phyloP scores from a whole-genome alignment of 2,797 vertebrate genomes.

The Coregonus sp. region DNA sequence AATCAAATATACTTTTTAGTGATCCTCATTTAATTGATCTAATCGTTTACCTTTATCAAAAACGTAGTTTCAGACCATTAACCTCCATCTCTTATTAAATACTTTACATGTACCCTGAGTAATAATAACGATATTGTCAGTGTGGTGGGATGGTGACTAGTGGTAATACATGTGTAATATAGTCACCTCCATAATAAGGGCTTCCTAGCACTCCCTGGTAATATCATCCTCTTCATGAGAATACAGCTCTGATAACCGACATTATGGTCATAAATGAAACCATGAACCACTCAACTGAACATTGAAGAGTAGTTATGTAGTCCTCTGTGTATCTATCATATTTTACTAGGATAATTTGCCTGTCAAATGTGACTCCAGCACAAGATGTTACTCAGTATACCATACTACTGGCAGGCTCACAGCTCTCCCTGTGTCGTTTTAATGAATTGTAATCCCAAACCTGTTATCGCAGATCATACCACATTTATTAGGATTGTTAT shows the following conservation, averaged over 20 bases:
- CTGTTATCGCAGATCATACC: conserved; percentile 65
- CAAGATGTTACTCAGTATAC: neutral
- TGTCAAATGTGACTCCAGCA: neutral
- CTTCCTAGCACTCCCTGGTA: neutral
- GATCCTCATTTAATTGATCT: neutral
- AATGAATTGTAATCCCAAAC: conserved; percentile 24
- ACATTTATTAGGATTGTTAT: conserved; percentile 61
- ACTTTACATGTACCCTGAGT: neutral
- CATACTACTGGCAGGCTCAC: conserved; percentile 60
- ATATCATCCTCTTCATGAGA: neutral
- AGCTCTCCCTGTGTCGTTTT: conserved; percentile 11
- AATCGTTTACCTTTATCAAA: too few relatives aligned
- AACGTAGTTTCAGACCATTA: too few relatives aligned
- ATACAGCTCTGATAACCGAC: neutral
- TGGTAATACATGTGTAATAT: neutral
- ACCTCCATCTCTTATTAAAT: neutral
- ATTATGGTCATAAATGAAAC: neutral
- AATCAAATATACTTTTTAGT: conserved; percentile 9
- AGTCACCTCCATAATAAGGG: too few relatives aligned
- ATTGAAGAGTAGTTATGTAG: neutral
- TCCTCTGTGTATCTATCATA: neutral
- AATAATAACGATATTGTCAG: neutral
- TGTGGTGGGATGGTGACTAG: neutral
- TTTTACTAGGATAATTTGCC: neutral
- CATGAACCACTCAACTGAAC: neutral